Percentiles rank a stretch among this genome's conserved stretches.
Conservation (phyloP, 1,140 invertebrate genomes). For the Drosophila funebris region DNA sequence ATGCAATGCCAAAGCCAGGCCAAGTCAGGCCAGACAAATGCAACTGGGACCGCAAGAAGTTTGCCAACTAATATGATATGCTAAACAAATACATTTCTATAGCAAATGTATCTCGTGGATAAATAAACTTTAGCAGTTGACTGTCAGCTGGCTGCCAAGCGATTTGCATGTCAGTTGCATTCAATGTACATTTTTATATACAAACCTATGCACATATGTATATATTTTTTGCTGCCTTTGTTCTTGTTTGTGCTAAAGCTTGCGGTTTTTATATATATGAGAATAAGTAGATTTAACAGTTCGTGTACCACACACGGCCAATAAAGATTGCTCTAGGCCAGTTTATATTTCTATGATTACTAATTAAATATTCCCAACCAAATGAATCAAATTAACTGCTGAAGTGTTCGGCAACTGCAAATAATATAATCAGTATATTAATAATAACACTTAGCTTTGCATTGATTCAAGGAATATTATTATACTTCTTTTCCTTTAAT, state of each 20-base stretch:
- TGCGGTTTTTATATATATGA: slow-evolving; percentile 12
- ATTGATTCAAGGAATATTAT: too few species aligned
- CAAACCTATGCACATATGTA: neutral
- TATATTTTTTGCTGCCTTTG: neutral
- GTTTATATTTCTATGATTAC: neutral
- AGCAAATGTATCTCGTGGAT: slow-evolving; percentile 51
- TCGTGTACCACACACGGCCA: neutral
- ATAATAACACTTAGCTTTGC: too few species aligned
- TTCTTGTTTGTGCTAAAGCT: slow-evolving; percentile 1
- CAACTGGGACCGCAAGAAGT: slow-evolving; percentile 40
- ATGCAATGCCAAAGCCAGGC: slow-evolving; percentile 55
- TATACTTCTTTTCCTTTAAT: too few species aligned
- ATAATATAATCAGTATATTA: too few species aligned
- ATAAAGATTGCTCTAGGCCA: neutral
- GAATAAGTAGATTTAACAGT: slow-evolving; percentile 1
- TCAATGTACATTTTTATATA: slow-evolving; percentile 1
- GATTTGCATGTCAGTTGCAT: slow-evolving; percentile 49
- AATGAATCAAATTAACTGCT: neutral
- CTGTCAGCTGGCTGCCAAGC: slow-evolving; percentile 40
- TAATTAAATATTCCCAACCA: neutral
- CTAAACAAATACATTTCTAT: slow-evolving; percentile 47
- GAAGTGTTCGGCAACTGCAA: too few species aligned
- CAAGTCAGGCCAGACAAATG: slow-evolving; percentile 41
- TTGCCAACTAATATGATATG: slow-evolving; percentile 52
- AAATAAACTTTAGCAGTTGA: slow-evolving; percentile 51